These are phyloP conservation scores for Ceyx cyanopectus DNA, from an alignment of 2,113 vertebrate genomes.

Conservation along the genomic window DNA sequence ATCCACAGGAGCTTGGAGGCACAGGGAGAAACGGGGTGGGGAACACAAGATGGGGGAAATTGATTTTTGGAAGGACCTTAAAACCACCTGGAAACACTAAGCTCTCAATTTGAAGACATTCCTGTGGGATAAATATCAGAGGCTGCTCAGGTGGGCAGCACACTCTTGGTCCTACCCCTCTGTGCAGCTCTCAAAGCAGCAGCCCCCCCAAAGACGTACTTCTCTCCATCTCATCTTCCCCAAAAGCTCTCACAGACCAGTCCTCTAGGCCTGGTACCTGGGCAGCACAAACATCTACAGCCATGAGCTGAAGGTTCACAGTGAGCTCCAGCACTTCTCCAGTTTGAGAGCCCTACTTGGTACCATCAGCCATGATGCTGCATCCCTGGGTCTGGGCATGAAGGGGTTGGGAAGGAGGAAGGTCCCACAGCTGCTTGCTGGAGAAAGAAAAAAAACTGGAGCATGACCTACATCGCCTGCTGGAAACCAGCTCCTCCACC, in stretches of 20 bases:
- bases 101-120: rapidly evolving
- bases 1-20: not conserved
- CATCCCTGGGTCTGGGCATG: not conserved
- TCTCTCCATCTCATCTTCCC: not conserved
- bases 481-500: not conserved
- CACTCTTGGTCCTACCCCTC: not conserved
- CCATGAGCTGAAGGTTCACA: not conserved
- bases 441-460: not conserved
- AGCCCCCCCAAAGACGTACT: not conserved
- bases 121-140: not conserved
- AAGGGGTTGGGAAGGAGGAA: not conserved
- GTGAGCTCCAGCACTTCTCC: not conserved
- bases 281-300: not conserved
- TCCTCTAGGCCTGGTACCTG: not conserved
- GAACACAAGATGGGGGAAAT: not conserved
- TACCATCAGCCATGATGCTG: not conserved
- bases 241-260: not conserved
- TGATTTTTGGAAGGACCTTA: not conserved
- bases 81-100: not conserved
- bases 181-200: not conserved
- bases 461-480: not conserved
- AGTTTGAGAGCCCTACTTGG: rapidly evolving
- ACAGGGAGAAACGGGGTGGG: rapidly evolving
- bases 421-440: conserved; percentile 25
- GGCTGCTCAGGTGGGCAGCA: not conserved